Base-by-base conservation (phyloP, 2,888 invertebrate species). In the Athripsodes cinereus region DNA sequence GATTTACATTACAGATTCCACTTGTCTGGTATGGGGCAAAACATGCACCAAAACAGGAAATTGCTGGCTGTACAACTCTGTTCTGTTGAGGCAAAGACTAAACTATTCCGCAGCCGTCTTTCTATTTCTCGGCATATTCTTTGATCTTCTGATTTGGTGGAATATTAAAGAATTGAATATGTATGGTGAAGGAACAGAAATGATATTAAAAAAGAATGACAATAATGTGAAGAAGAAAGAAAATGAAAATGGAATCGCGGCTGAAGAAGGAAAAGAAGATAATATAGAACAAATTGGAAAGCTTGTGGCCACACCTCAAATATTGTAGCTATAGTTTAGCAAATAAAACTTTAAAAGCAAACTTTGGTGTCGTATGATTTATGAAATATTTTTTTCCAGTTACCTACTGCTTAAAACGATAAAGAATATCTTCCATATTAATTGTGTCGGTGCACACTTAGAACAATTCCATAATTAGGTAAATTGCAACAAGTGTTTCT, bases 21-120 rank as follows among this genome's bases (percentile, higher is more conserved):
- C 86, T 6, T 88, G 88, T 66, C 69, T 86, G 22, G 84, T 88
- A 13, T 88, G 88, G 88, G 87, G 87, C 11, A 85, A 85, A 68
- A 86, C 85, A 2, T 88, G 87, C 67, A 77, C 82, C 0, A 82
- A 82, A 55, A 82, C 80, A 52, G 87, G 87, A 62, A 87, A 87
- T 67, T 88, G 88, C 67, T 88, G 88, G 88, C 72, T 87, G 10
- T 88, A 88, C 69, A 83, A 87, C 69, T 84, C 84, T 10, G 79
- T 80, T 66, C 75, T 79, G 3, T 72, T 88, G 64, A 69, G 75
- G 71, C 72, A 60, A 40, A 60, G 59, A 34, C 69, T 86, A 61
- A 86, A 86, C 70, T 80, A 84, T 63, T 84, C 83, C 11, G 83
- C 86, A 49, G 84, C 85, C 70, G 78, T 75, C 62, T 86, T 87